Evolutionary conservation across 2,113 vertebrate species (phyloP).

Genomic region (Corydoras maculifer): DNA sequence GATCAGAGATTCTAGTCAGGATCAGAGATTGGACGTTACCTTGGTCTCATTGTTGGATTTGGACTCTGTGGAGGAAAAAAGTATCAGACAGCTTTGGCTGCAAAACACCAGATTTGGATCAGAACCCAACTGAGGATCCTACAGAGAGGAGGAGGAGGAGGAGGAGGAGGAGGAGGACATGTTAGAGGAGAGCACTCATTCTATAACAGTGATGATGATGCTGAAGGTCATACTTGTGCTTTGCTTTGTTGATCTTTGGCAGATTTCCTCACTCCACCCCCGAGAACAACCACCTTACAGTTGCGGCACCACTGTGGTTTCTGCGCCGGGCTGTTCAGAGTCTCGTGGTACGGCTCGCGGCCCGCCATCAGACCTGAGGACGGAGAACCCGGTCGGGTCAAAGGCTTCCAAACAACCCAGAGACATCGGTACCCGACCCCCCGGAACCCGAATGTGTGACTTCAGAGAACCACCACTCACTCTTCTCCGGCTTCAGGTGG

Average conservation of each 20-base stretch:
- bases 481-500: constrained; percentile 53
- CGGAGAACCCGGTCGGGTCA: background rate
- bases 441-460: too few species aligned
- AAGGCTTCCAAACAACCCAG: background rate
- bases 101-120: constrained; percentile 86
- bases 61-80: constrained; percentile 71
- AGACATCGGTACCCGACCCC: too few species aligned
- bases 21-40: constrained; percentile 40
- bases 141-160: constrained; percentile 31
- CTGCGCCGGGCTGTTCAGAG: constrained; percentile 59
- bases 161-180: too few species aligned
- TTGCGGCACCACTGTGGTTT: constrained; percentile 90
- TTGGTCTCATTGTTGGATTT: constrained; percentile 54
- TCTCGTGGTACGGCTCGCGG: constrained; percentile 64
- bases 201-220: too few species aligned
- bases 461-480: constrained; percentile 60
- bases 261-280: constrained; percentile 81
- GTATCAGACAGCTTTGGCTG: constrained; percentile 92
- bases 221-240: constrained; percentile 54
- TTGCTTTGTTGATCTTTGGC: constrained; percentile 69
- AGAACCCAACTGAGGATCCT: constrained; percentile 62
- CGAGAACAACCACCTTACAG: constrained; percentile 91
- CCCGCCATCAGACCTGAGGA: constrained; percentile 61
- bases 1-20: too few species aligned
- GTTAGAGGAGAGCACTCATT: too few species aligned